Evolutionary conservation across 92 coral and sea anemone species (phyloP), one percentile per base, ranked within the genome.

Genomic region (Bergia puertoricense): DNA sequence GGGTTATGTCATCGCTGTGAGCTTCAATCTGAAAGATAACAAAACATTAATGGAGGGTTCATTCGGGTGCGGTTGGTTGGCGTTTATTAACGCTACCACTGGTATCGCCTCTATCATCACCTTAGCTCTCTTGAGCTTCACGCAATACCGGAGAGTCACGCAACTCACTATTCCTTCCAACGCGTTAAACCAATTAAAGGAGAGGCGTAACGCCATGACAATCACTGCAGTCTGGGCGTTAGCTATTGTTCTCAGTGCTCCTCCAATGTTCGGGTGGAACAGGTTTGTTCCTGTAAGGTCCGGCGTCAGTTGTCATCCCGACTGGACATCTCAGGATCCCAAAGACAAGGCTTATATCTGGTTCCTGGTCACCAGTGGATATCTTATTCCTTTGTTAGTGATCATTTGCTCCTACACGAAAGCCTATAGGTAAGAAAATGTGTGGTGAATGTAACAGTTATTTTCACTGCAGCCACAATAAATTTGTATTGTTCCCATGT

Each of bases 71-170:
- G 54, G 20, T 37, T 91, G 91, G 91, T 48, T 42, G 30, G 93
- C 66, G 38, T 91, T 91, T 20, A 14, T 79, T 8, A 91, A 88
- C 85, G 88, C 88, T 6, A 1, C 85, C 18, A 87, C 84, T 9
- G 93, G 93, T 6, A 88, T 91, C 68, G 68, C 93, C 23, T 82
- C 81, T 59, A 82, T 91, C 48, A 44, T 54, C 36, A 90, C 92
- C 22, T 30, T 90, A 51, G 82, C 89, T 15, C 81, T 83, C 79
- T 85, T 90, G 89, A 67, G 67, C 15, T n/a, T 79, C 51, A 83
- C 79, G 6, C 62, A 85, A 16, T 85, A 90, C 38, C 56, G 22
- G 51, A 77, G 89, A 16, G 74, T 90, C 15, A 85, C 73, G 14
- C 73, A 66, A 66, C 8, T 66, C n/a, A 66, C 22, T n/a, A 20